Base-by-base conservation (phyloP, 2,888 invertebrate species). In the Icerya purchasi region DNA sequence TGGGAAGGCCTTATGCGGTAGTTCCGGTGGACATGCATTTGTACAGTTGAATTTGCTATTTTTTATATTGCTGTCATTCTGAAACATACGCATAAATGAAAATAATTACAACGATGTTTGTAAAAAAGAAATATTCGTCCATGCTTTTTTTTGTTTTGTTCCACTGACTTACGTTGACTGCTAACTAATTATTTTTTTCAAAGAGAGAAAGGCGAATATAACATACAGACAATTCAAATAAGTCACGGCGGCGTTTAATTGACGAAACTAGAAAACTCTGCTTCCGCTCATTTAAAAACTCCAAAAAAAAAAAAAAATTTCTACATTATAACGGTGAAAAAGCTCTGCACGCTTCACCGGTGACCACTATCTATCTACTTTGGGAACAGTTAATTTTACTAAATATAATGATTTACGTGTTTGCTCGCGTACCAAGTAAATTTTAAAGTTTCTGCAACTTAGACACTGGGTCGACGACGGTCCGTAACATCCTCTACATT, bases 401-500 rank as follows among this genome's bases (percentile, higher is more conserved):
- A 52, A 20, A 8, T n/a, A n/a, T n/a, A 14, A 21, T n/a, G 22
- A 3, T 5, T n/a, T 22, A 21, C 22, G 22, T 53, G 19, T 53
- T 3, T 52, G 57, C 22, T 22, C 54, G 62, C 63, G 62, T 54
- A 66, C 66, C 55, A 62, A 53, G 55, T 62, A 66, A 22, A 67
- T 62, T 64, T 64, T 66, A 54, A 65, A 65, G 57, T 66, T 65
- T 18, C 63, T 62, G 57, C 67, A 67, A 50, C 64, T 64, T 22
- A 64, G 68, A 67, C 92, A 93, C 64, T 89, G 81, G 56, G 79
- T 79, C 0, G 82, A 76, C 0, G 80, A 79, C 0, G 86, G 83
- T 0, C 92, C 92, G 0, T 72, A 77, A 69, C 92, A 93, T 1
- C 87, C 87, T 56, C 83, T 78, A 69, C 96, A 96, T 72, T 92